Conservation (phyloP, 2,888 invertebrate species). For the Rotaria sp. region DNA sequence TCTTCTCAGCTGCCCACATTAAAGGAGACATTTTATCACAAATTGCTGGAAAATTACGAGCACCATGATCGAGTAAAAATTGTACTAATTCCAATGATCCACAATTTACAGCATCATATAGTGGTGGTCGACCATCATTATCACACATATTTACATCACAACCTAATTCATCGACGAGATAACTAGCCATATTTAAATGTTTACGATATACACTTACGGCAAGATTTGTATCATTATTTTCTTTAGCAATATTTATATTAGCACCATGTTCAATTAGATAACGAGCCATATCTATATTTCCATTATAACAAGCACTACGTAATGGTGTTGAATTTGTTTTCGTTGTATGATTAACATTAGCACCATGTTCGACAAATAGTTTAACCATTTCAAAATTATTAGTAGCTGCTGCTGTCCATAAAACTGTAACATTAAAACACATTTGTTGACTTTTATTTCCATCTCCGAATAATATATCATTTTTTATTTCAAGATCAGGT, state of each 20-base stretch:
- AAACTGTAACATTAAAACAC: constrained; percentile 78
- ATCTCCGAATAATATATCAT: constrained; percentile 67
- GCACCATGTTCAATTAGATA: constrained; percentile 82
- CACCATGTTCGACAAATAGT: constrained; percentile 70
- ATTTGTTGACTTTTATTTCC: constrained; percentile 66
- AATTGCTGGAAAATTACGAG: constrained; percentile 78
- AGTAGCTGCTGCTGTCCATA: constrained; percentile 96
- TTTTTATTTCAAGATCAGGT: background rate
- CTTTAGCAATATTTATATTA: constrained; percentile 90
- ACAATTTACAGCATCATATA: constrained; percentile 93
- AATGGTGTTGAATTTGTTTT: constrained; percentile 55
- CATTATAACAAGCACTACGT: constrained; percentile 56
- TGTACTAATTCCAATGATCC: constrained; percentile 85
- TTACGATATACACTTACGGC: constrained; percentile 98
- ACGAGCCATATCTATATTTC: constrained; percentile 63
- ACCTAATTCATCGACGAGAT: constrained; percentile 70
- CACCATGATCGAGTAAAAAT: constrained; percentile 75
- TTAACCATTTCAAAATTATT: constrained; percentile 80
- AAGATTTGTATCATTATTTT: constrained; percentile 77
- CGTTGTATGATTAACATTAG: constrained; percentile 79
- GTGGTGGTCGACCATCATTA: constrained; percentile 72
- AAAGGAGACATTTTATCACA: constrained; percentile 92
- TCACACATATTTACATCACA: constrained; percentile 82
- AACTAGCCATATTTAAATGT: constrained; percentile 80
- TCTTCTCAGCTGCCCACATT: constrained; percentile 78